Evolutionary conservation across 2,888 invertebrate species (phyloP), one percentile per base, ranked within the genome.

Genomic region (Zygogramma bicolorata): DNA sequence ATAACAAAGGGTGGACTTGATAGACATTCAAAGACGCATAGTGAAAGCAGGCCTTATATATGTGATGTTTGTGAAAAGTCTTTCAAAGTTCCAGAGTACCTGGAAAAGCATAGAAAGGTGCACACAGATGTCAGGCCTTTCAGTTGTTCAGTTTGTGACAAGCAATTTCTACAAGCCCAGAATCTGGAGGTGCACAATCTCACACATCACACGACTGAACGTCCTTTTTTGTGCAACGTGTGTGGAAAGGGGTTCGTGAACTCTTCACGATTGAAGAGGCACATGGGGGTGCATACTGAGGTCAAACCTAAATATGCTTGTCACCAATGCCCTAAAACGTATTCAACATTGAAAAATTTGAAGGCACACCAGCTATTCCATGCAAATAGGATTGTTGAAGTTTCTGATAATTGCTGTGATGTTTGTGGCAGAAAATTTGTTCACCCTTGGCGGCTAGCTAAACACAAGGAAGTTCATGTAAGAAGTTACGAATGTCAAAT

Each of bases 391-490:
- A n/a, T n/a, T n/a, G n/a, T n/a, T 3, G 79, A 83, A 15, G 77
- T 79, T 1, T 81, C 83, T 27, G 85, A 84, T 70, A 84, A 84
- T 65, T 81, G 77, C 4, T 86, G 86, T 75, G 73, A 76, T 34
- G 67, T 79, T 18, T 86, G 86, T 70, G 79, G 82, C 57, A 82
- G 83, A 82, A 76, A 82, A 65, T 86, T 86, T 69, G 83, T 81
- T 65, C 84, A 85, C 74, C 83, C 81, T 0, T 89, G 89, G 68
- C 87, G 88, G 58, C 86, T 89, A 62, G 77, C 87, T 0, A 89
- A 87, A 78, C 90, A 90, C 80, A 79, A 89, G 78, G 84, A 86
- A 65, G 83, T 84, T 0, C 90, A 90, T 73, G 84, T 83, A 25
- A 79, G 82, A 70, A 81, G 81, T 3, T 81, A 75, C 68, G 77